Evolutionary conservation across 2,797 vertebrate genomes (phyloP).

Genomic region (Adelosebastes latens): DNA sequence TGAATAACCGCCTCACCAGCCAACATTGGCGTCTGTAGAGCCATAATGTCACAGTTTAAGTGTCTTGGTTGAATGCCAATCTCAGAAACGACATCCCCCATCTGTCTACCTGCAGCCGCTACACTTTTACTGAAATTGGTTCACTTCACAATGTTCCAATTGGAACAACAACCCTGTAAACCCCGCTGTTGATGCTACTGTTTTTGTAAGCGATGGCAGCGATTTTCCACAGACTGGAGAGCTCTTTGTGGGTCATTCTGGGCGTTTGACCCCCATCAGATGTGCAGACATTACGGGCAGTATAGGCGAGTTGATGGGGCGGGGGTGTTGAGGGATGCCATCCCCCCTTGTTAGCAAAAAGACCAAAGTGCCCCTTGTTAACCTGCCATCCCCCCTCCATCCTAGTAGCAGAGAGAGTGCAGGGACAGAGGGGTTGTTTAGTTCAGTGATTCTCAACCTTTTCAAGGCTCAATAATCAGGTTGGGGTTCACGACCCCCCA

Average conservation of each 20-base stretch:
- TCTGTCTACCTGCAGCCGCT: not conserved
- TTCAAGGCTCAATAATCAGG: too few species aligned
- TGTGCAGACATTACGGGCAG: not conserved
- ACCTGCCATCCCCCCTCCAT: too few species aligned
- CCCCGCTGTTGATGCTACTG: not conserved
- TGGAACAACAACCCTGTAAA: not conserved
- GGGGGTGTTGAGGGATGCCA: too few species aligned
- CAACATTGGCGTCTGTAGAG: conserved; percentile 1
- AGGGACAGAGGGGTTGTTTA: too few species aligned
- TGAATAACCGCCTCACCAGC: not conserved
- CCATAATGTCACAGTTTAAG: not conserved
- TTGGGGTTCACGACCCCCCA: too few species aligned
- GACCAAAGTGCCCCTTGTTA: too few species aligned
- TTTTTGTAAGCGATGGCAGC: not conserved
- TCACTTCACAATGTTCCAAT: not conserved
- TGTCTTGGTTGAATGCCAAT: conserved; percentile 7
- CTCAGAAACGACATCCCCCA: not conserved
- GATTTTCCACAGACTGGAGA: not conserved
- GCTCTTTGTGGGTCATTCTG: not conserved
- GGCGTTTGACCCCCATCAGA: not conserved
- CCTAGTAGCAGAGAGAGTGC: too few species aligned
- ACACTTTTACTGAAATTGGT: not conserved
- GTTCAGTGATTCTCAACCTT: too few species aligned
- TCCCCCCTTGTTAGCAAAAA: too few species aligned
- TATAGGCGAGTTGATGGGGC: too few species aligned